These are phyloP conservation scores for Melipona beecheii DNA, from an alignment of 2,888 invertebrate genomes.

Conservation along the genomic window DNA sequence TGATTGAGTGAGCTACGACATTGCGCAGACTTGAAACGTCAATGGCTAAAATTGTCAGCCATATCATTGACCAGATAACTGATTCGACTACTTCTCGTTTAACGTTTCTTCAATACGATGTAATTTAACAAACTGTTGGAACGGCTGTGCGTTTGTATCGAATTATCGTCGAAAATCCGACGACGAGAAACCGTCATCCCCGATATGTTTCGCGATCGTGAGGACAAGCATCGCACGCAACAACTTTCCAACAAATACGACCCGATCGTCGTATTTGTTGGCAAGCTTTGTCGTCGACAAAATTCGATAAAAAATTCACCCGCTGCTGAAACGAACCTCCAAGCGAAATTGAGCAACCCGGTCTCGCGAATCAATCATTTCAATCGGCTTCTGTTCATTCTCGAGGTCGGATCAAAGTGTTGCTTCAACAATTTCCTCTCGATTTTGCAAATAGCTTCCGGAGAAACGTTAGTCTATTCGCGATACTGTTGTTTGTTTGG, in stretches of 20 bases:
- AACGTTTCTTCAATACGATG: too few species aligned
- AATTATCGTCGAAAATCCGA: too few species aligned
- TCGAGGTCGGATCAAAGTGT: background rate
- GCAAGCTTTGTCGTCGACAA: background rate
- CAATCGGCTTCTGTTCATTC: background rate
- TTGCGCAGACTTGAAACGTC: too few species aligned
- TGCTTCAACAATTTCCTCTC: background rate
- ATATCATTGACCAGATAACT: too few species aligned
- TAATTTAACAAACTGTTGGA: too few species aligned
- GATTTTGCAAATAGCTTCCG: background rate
- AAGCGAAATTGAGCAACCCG: constrained; percentile 5
- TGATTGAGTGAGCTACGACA: too few species aligned
- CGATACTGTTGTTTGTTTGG: background rate
- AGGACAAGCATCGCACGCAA: background rate
- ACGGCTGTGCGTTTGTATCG: too few species aligned
- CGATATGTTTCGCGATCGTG: background rate
- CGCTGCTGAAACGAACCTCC: background rate
- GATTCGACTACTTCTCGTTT: too few species aligned
- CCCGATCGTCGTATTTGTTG: background rate
- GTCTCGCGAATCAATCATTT: background rate
- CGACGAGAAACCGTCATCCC: too few species aligned
- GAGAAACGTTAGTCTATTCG: background rate
- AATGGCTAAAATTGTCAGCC: too few species aligned
- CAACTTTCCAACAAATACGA: constrained; percentile 12
- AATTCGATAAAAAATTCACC: constrained; percentile 10